Evolutionary conservation across 2,888 invertebrate genomes (phyloP).

Genomic region (Acronicta leporina): DNA sequence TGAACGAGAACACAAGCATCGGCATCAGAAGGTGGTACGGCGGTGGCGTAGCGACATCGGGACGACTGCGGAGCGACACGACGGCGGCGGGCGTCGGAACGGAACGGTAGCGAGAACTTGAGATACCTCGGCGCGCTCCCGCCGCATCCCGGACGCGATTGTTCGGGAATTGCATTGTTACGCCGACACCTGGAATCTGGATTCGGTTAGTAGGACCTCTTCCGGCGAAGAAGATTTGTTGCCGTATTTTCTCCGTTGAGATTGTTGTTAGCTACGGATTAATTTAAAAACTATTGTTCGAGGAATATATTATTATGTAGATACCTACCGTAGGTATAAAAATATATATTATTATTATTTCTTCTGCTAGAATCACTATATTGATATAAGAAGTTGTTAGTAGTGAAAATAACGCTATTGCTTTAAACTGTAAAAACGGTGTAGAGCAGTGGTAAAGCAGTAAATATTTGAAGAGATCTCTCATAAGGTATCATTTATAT

Average conservation of each 20-base stretch:
- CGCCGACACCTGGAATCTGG: conserved; percentile 83
- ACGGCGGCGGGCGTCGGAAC: conserved; percentile 4
- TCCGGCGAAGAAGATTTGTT: conserved; percentile 69
- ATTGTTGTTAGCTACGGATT: conserved; percentile 54
- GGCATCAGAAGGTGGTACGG: conserved; percentile 12
- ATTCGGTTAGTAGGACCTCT: conserved; percentile 77
- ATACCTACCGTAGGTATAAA: no score
- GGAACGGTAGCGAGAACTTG: neutral
- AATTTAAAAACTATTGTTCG: conserved; percentile 40
- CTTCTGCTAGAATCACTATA: no score
- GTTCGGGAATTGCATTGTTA: conserved; percentile 84
- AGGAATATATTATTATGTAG: conserved; percentile 8
- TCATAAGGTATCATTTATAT: no score
- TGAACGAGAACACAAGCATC: conserved; percentile 35
- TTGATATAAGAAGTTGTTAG: no score
- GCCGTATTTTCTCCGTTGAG: conserved; percentile 54
- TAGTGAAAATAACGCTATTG: no score
- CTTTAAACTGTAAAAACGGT: no score
- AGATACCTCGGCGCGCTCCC: conserved; percentile 30
- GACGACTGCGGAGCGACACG: conserved; percentile 11
- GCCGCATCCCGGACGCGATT: conserved; percentile 70
- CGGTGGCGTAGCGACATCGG: neutral
- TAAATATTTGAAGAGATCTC: no score
- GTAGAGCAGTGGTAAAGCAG: no score
- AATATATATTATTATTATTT: no score